A percentile compares a stretch with the other conserved stretches of the same genome.
Evolutionary conservation across 2,888 invertebrate genomes (phyloP).

Genomic region (Orthosia gothica): DNA sequence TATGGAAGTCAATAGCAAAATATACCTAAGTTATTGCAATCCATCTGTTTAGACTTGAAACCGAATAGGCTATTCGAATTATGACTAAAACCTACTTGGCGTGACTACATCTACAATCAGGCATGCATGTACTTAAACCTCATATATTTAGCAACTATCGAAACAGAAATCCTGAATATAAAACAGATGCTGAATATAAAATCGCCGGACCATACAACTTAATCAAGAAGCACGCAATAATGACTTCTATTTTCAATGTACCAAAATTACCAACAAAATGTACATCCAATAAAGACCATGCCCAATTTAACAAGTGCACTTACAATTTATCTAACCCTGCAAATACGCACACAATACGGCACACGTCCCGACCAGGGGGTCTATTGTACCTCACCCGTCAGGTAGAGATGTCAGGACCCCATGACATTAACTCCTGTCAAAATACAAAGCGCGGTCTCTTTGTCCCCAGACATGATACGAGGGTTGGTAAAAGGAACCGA

Average conservation of each 20-base stretch:
- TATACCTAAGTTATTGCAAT: neutral
- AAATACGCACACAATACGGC: slow-evolving; percentile 71
- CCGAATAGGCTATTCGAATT: neutral
- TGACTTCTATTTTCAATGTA: neutral
- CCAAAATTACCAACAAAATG: slow-evolving; percentile 4
- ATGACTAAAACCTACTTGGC: neutral
- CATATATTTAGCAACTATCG: neutral
- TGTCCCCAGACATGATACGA: slow-evolving; percentile 84
- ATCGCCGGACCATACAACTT: too few species aligned
- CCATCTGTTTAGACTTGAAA: neutral
- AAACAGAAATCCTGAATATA: neutral
- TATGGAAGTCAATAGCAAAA: too few species aligned
- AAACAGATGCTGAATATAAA: neutral
- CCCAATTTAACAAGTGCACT: slow-evolving; percentile 71
- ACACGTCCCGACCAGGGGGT: slow-evolving; percentile 69
- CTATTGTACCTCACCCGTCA: slow-evolving; percentile 72
- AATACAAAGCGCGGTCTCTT: slow-evolving; percentile 81
- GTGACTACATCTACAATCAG: neutral
- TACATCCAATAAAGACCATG: slow-evolving; percentile 26
- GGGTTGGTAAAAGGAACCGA: slow-evolving; percentile 72
- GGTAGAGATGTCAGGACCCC: slow-evolving; percentile 82
- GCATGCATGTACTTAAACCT: neutral
- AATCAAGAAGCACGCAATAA: too few species aligned
- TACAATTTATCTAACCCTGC: slow-evolving; percentile 72
- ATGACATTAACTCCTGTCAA: slow-evolving; percentile 89